A percentile compares a stretch with the other conserved stretches of the same genome.
Conservation (phyloP, 2,797 vertebrate species). For the Paratrypauchen microcephalus region DNA sequence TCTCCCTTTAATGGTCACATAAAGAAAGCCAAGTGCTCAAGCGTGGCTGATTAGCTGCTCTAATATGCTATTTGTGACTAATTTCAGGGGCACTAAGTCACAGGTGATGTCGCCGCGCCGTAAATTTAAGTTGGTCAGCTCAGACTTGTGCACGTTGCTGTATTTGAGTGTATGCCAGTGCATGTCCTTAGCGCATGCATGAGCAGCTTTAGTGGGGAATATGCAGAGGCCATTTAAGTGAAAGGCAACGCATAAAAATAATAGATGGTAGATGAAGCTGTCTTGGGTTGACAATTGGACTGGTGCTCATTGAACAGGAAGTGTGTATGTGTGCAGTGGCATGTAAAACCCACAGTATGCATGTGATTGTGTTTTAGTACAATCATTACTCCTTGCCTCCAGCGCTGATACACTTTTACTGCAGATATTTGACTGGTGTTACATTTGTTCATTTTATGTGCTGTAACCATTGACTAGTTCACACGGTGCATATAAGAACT, state of each 20-base stretch:
- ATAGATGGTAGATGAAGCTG: conserved; percentile 89
- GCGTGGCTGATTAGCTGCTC: conserved; percentile 93
- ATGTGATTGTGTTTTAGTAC: conserved; percentile 76
- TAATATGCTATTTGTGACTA: conserved; percentile 99
- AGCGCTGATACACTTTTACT: conserved; percentile 64
- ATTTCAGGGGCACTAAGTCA: conserved; percentile 92
- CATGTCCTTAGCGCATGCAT: conserved; percentile 54
- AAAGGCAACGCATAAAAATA: conserved; percentile 85
- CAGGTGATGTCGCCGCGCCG: conserved; percentile 89
- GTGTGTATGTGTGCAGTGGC: conserved; percentile 30
- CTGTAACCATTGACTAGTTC: conserved; percentile 75
- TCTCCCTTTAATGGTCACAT: conserved; percentile 91
- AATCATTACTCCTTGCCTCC: conserved; percentile 85
- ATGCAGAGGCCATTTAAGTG: conserved; percentile 88
- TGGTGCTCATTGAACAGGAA: conserved; percentile 60
- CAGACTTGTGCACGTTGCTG: conserved; percentile 36
- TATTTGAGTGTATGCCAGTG: conserved; percentile 32
- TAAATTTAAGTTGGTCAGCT: conserved; percentile 87
- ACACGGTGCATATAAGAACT: conserved; percentile 61
- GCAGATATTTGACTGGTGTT: conserved; percentile 60
- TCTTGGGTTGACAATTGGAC: conserved; percentile 78
- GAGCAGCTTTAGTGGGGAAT: conserved; percentile 81
- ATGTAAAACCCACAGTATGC: conserved; percentile 38
- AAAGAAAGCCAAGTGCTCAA: conserved; percentile 92
- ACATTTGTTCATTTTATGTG: conserved; percentile 67